Conservation (phyloP, 2,113 vertebrate genomes). For the Sus scrofa region DNA sequence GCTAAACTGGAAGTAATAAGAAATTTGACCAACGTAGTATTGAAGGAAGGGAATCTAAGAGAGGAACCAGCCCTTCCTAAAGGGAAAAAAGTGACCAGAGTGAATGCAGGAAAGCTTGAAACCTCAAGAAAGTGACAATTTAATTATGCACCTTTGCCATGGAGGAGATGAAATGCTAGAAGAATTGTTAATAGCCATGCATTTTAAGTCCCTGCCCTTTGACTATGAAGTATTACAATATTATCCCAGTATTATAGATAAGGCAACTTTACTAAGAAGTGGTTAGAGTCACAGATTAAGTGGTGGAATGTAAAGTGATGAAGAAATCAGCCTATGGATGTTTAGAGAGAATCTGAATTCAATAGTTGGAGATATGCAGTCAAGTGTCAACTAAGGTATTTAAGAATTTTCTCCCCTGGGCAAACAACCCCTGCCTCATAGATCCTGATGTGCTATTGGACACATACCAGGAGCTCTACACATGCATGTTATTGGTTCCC, state of each 20-base stretch:
- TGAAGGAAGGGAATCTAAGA: not conserved
- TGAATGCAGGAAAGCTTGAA: not conserved
- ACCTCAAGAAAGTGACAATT: not conserved
- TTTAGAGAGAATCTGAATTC: constrained; percentile 23
- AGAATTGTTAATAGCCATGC: not conserved
- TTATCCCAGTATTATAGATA: constrained; percentile 14
- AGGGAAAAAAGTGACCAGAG: not conserved
- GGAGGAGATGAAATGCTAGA: not conserved
- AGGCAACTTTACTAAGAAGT: not conserved
- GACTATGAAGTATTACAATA: not conserved
- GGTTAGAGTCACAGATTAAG: constrained; percentile 32
- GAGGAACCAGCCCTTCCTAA: not conserved
- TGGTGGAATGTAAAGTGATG: not conserved
- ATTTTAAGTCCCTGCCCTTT: constrained; percentile 44
- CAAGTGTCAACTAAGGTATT: not conserved
- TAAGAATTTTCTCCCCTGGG: not conserved
- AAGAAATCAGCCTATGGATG: not conserved
- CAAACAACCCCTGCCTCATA: not conserved
- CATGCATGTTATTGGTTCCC: not conserved
- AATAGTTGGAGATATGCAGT: not conserved
- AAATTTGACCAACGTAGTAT: not conserved
- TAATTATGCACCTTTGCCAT: not conserved
- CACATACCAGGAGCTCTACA: not conserved
- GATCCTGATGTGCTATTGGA: not conserved
- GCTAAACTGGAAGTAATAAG: constrained; percentile 14